Evolutionary conservation across 2,888 invertebrate species (phyloP), one percentile per base, ranked within the genome.

Genomic region (Stomorhina lunata): DNA sequence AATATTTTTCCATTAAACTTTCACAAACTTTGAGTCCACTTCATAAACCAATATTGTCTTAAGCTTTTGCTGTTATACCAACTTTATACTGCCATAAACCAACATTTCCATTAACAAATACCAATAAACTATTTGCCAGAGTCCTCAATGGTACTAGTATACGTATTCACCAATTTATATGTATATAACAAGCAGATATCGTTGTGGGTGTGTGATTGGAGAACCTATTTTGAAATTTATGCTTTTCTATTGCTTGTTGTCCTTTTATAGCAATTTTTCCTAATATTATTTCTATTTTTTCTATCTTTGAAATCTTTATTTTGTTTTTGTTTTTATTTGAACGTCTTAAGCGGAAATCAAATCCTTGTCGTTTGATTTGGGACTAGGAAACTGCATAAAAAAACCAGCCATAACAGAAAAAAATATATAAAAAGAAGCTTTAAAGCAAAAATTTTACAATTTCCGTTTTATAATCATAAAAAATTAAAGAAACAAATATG

Each of bases 281-380:
- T 50, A 10, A 27, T 43, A 34, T 45, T 50, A 15, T 59, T 71
- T 45, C 22, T 20, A 27, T 2, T n/a, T n/a, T n/a, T 34, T 22
- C 9, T 50, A 17, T 25, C 37, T 50, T 63, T 20, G 4, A 9
- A 12, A 4, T 40, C n/a, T 25, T 50, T 32, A 57, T 45, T 43
- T 53, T 40, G 43, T 25, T n/a, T n/a, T 32, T 45, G 45, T 25
- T 27, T 55, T 4, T 29, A 5, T 20, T 69, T 4, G 6, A 15
- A 32, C 9, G 22, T 50, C 57, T 48, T 34, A 50, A 53, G 37
- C 59, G 79, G 79, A 79, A 72, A 66, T 72, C 50, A 59, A 61
- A 43, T 72, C 27, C 40, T 66, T 43, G 50, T 50, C 59, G 29
- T 61, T 69, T 63, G 59, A 57, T 65, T 71, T 43, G 55, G 32